Evolutionary conservation across 2,888 invertebrate genomes (phyloP), one percentile per base, ranked within the genome.

Genomic region (Orthosia gracilis): DNA sequence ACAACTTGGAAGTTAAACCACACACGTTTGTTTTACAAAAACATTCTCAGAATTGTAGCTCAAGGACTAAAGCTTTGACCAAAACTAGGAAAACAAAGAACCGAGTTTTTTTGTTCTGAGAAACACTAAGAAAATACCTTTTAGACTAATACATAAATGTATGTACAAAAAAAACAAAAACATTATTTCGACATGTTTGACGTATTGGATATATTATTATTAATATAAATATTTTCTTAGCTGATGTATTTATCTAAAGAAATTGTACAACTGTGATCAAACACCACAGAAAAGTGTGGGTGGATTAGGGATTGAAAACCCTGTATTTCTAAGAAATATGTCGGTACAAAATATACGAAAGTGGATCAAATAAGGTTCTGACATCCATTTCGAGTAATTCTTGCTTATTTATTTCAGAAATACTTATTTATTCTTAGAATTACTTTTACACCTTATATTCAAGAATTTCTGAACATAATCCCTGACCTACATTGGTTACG

Each of bases 151-250:
- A 80, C 66, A 63, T 79, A 73, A 71, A 80, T 83, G 54, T 61
- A 66, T 58, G 49, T 59, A 17, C n/a, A 62, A 23, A 40, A 55
- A 26, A 47, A 69, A 66, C 47, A 67, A 67, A 64, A 63, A 67
- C 40, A 62, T 15, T 45, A 12, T 57, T 61, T 69, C 15, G 13
- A 50, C 9, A 59, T 62, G 69, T 69, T 69, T 69, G 59, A 64
- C 58, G 21, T 61, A 63, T 66, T 52, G 45, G 17, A 66, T n/a
- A 49, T 58, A 57, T 58, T 70, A 78, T 83, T 64, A 78, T 83
- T 64, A 71, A 66, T 31, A 69, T 80, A 80, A 84, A 84, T 73
- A 84, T 84, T 84, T 80, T 69, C 23, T 61, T 64, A 62, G 17
- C 40, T 12, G 66, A 80, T 45, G 81, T 84, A 67, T 84, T 67